phyloP scores from a whole-genome alignment of 2,888 invertebrate genomes.

The Heliconius cydno region DNA sequence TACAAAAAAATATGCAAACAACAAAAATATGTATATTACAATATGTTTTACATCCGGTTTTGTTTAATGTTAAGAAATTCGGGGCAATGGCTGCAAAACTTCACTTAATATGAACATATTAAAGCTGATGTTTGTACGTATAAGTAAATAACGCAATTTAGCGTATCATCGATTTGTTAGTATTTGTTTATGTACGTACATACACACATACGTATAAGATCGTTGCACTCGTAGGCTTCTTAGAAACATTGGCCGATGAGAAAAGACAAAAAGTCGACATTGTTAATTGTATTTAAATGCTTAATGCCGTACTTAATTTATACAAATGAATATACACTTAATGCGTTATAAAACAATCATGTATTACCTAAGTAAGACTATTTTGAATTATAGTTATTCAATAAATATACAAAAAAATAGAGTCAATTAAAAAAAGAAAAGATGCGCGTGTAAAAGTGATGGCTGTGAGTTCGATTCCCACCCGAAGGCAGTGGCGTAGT shows the following conservation, averaged over 20 bases:
- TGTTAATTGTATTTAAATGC: conserved; percentile 21
- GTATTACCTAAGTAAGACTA: not conserved
- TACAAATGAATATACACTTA: not conserved
- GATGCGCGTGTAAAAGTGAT: too few relatives aligned
- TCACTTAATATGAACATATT: conserved; percentile 3
- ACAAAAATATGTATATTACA: not conserved
- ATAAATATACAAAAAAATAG: not conserved
- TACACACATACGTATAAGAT: conserved; percentile 6
- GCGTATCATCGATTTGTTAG: conserved; percentile 15
- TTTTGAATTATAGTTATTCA: not conserved
- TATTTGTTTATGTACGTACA: conserved; percentile 20
- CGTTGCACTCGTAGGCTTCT: conserved; percentile 18
- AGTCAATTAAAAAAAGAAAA: too few relatives aligned
- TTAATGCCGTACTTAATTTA: conserved; percentile 5
- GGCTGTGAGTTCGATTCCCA: not conserved
- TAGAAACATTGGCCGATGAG: conserved; percentile 17
- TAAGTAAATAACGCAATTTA: conserved; percentile 1
- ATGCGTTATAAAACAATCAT: not conserved
- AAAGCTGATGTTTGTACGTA: conserved; percentile 8
- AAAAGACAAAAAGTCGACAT: conserved; percentile 16
- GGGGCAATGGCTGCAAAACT: not conserved
- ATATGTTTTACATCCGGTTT: conserved; percentile 12
- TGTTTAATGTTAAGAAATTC: conserved; percentile 17
- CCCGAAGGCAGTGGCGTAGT: too few relatives aligned
- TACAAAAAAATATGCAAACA: conserved; percentile 1